Conservation (phyloP, 2,888 invertebrate genomes). For the Laspeyria flexula region DNA sequence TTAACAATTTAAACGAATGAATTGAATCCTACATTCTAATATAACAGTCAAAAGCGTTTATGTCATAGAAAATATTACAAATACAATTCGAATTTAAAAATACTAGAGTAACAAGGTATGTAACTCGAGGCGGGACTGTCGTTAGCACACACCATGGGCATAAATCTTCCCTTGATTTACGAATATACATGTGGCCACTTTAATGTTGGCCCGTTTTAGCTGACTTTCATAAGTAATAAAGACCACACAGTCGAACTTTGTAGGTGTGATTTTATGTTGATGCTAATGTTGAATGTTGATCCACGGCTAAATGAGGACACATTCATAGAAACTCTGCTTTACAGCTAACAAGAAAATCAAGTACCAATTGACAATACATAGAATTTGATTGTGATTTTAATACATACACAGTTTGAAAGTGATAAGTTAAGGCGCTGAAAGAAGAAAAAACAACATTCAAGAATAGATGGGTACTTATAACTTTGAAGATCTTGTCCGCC, state of each 20-base stretch:
- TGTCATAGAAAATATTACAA: conserved; percentile 4
- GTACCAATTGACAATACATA: background rate
- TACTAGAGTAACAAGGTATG: conserved; percentile 44
- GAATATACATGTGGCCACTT: conserved; percentile 57
- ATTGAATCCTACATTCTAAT: background rate
- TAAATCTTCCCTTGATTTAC: conserved; percentile 77
- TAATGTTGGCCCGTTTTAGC: conserved; percentile 64
- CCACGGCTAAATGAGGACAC: background rate
- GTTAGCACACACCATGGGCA: conserved; percentile 45
- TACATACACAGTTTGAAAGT: too few species aligned
- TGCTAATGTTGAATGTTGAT: background rate
- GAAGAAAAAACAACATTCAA: too few species aligned
- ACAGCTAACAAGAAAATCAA: background rate
- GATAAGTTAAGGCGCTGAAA: too few species aligned
- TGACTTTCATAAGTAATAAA: conserved; percentile 47
- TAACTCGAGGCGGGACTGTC: conserved; percentile 35
- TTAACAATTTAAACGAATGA: too few species aligned
- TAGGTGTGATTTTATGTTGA: conserved; percentile 34
- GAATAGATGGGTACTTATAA: too few species aligned
- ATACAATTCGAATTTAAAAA: conserved; percentile 36
- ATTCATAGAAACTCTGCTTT: background rate
- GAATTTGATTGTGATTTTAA: too few species aligned
- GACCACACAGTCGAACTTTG: conserved; percentile 39
- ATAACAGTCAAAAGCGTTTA: background rate
- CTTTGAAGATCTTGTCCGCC: too few species aligned